Percentiles rank a stretch among this genome's conserved stretches.
Evolutionary conservation across 2,888 invertebrate species (phyloP).

Genomic region (Clivina fossor): DNA sequence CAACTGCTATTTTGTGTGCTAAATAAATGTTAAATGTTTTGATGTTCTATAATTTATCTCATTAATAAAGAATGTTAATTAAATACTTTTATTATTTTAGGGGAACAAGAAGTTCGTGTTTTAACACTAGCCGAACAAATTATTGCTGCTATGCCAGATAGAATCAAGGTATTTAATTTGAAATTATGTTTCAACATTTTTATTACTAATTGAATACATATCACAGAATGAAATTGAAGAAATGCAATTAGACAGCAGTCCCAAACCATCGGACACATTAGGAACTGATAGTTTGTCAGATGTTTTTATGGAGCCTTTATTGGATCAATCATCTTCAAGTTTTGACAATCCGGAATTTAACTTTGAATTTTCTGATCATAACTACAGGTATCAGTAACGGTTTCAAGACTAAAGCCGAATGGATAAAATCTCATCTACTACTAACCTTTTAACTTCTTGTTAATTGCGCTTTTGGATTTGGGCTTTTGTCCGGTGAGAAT

Average conservation of each 20-base stretch:
- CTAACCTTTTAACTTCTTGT: no score
- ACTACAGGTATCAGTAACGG: slow-evolving; percentile 63
- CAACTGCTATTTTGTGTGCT: slow-evolving; percentile 24
- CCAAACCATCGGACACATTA: slow-evolving; percentile 57
- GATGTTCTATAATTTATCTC: neutral
- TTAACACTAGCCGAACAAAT: slow-evolving; percentile 95
- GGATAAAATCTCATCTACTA: neutral
- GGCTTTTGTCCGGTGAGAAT: no score
- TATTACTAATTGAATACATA: neutral
- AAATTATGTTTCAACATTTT: neutral
- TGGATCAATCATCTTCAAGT: slow-evolving; percentile 68
- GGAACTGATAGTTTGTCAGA: slow-evolving; percentile 57
- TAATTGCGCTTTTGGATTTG: no score
- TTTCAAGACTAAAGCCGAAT: neutral
- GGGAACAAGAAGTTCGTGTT: slow-evolving; percentile 90
- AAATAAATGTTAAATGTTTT: slow-evolving; percentile 25
- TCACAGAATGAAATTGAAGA: slow-evolving; percentile 76
- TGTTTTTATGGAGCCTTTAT: slow-evolving; percentile 74
- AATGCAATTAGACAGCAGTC: slow-evolving; percentile 62
- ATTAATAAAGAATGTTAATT: neutral
- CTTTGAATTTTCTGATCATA: slow-evolving; percentile 81
- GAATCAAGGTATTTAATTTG: slow-evolving; percentile 76
- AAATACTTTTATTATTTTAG: slow-evolving; percentile 56
- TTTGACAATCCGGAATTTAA: slow-evolving; percentile 70
- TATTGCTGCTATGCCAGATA: slow-evolving; percentile 96